Evolutionary conservation across 92 coral and sea anemone genomes (phyloP).

Genomic region (Epizoanthus rinbou): DNA sequence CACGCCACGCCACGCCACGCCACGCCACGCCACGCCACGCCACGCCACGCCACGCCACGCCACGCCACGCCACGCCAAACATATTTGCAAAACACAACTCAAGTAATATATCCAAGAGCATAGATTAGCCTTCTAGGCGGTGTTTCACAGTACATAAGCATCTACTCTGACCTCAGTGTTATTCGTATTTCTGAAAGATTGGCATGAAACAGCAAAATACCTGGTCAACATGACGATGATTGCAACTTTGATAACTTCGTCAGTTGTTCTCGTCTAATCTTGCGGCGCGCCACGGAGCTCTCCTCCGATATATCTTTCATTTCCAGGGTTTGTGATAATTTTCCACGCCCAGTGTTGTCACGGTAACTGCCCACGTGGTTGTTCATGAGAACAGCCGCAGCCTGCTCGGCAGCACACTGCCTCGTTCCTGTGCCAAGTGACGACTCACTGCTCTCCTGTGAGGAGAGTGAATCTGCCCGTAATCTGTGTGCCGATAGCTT

Average conservation of each 20-base stretch:
- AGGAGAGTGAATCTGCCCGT: conserved; percentile 72
- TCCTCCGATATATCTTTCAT: conserved; percentile 59
- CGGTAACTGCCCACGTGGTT: conserved; percentile 53
- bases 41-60: too few species aligned
- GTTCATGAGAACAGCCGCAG: conserved; percentile 80
- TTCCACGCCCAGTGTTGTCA: conserved; percentile 26
- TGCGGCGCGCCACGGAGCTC: conserved; percentile 44
- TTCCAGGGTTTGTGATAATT: conserved; percentile 52
- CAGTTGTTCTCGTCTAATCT: conserved; percentile 69
- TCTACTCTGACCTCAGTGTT: too few species aligned
- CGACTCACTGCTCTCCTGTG: conserved; percentile 82
- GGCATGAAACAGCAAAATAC: neutral
- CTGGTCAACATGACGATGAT: conserved; percentile 86
- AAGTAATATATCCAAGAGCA: neutral
- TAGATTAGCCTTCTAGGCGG: neutral
- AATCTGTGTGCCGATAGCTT: conserved; percentile 22
- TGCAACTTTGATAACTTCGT: conserved; percentile 86
- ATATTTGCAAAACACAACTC: too few species aligned
- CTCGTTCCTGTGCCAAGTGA: conserved; percentile 49
- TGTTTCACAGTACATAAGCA: neutral
- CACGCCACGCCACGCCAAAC: too few species aligned
- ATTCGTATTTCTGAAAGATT: too few species aligned
- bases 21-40: too few species aligned
- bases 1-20: too few species aligned
- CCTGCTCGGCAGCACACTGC: conserved; percentile 82